These are phyloP conservation scores for Alloscopus bannaensis DNA, from an alignment of 2,888 invertebrate species.

Conservation along the genomic window DNA sequence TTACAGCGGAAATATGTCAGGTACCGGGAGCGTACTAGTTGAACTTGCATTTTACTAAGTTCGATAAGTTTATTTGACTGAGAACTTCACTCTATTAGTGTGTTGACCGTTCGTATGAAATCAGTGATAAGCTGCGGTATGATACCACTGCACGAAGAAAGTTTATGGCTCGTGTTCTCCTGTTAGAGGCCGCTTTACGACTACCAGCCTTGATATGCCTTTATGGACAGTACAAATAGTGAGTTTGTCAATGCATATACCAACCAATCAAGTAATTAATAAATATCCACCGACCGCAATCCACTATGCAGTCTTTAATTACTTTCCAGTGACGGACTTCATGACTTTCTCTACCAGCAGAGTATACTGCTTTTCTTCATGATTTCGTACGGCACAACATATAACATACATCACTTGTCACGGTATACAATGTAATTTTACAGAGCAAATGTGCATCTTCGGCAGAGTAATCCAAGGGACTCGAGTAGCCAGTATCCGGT, in stretches of 20 bases:
- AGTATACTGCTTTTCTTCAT: constrained; percentile 19
- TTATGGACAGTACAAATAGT: constrained; percentile 1
- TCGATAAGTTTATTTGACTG: not conserved
- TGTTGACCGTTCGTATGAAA: constrained; percentile 15
- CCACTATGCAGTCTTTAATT: not conserved
- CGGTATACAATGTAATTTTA: not conserved
- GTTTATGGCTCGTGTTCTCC: constrained; percentile 39
- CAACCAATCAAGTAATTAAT: not conserved
- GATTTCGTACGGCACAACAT: constrained; percentile 11
- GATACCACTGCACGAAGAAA: not conserved
- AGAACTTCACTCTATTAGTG: constrained; percentile 22
- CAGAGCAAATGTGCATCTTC: not conserved
- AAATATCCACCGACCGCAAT: not conserved
- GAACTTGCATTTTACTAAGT: too few relatives aligned
- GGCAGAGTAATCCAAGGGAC: constrained; percentile 35
- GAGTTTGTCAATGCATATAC: not conserved
- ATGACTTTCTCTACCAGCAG: constrained; percentile 42
- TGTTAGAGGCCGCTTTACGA: not conserved
- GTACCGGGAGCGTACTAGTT: constrained; percentile 15
- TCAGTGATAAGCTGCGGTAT: constrained; percentile 14
- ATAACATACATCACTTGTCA: not conserved
- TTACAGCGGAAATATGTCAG: constrained; percentile 30
- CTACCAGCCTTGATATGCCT: not conserved
- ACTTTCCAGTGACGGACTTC: constrained; percentile 24
- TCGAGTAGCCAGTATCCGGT: constrained; percentile 17